A percentile compares a stretch with the other conserved stretches of the same genome.
phyloP scores from a whole-genome alignment of 2,797 vertebrate genomes.

The Anomalospiza imberbis region DNA sequence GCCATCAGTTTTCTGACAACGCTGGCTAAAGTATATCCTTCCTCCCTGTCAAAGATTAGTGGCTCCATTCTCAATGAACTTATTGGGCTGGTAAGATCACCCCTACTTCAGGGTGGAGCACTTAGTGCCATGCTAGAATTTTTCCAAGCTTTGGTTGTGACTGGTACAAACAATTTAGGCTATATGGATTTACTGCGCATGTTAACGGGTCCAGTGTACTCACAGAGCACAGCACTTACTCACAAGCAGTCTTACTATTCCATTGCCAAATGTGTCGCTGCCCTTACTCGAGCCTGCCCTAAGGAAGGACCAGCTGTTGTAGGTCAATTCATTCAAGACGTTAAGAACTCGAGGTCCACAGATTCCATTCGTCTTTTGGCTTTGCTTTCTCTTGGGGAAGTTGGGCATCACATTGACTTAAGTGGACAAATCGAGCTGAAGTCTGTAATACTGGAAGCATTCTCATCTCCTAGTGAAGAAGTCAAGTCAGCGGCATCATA shows the following conservation, averaged over 20 bases:
- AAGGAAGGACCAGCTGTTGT: conserved; percentile 95
- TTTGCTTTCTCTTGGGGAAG: conserved; percentile 94
- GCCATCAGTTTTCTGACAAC: conserved; percentile 98
- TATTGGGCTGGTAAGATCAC: conserved; percentile 92
- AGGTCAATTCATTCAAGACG: conserved; percentile 98
- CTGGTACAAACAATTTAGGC: conserved; percentile 89
- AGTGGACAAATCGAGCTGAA: conserved; percentile 96
- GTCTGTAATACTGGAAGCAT: conserved; percentile 95
- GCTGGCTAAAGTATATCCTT: conserved; percentile 93
- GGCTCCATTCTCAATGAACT: conserved; percentile 95
- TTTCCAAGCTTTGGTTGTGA: conserved; percentile 93
- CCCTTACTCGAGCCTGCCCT: conserved; percentile 94
- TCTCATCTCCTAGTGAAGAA: conserved; percentile 98
- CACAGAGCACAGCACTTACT: conserved; percentile 90
- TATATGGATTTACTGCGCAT: conserved; percentile 98
- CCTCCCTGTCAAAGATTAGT: conserved; percentile 93
- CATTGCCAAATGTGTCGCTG: conserved; percentile 98
- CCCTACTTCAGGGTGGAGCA: conserved; percentile 94
- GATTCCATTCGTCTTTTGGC: conserved; percentile 96
- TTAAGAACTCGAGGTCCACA: conserved; percentile 97
- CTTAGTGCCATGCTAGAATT: conserved; percentile 98
- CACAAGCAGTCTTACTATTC: conserved; percentile 99
- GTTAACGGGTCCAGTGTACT: conserved; percentile 96
- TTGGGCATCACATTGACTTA: conserved; percentile 97
- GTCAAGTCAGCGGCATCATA: conserved; percentile 98